phyloP scores from a whole-genome alignment of 2,113 vertebrate species.

The Nothocercus nigrocapillus region DNA sequence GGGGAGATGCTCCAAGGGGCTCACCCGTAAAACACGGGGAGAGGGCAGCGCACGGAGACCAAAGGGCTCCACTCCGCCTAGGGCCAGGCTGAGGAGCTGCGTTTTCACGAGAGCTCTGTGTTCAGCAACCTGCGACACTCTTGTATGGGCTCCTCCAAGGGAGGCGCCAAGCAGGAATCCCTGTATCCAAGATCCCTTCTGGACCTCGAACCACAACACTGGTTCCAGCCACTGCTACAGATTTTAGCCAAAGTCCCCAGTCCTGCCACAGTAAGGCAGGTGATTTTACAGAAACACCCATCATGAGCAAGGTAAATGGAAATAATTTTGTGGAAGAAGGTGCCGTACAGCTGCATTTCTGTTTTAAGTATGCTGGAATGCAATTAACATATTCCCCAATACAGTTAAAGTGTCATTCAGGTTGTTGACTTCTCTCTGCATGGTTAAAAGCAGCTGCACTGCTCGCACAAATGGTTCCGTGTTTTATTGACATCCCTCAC shows the following conservation, averaged over 20 bases:
- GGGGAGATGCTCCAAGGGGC: background rate
- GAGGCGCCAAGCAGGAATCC: background rate
- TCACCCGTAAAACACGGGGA: background rate
- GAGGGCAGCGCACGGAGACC: background rate
- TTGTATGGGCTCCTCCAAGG: background rate
- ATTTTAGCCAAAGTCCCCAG: background rate
- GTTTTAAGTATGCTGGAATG: background rate
- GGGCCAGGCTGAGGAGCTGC: background rate
- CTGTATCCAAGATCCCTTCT: background rate
- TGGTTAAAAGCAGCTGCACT: constrained; percentile 24
- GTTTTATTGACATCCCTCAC: background rate
- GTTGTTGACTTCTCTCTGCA: background rate
- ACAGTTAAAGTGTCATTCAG: background rate
- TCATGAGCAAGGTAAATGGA: background rate
- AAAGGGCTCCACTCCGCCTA: background rate
- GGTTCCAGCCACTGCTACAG: background rate
- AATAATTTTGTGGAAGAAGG: background rate
- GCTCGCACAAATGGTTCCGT: background rate
- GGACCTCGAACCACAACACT: background rate
- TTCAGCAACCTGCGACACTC: background rate
- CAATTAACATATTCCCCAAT: background rate
- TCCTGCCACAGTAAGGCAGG: background rate
- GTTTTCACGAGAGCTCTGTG: background rate
- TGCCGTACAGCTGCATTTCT: background rate
- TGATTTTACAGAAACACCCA: background rate